Percentiles rank a stretch among this genome's conserved stretches.
phyloP scores from a whole-genome alignment of 2,888 invertebrate genomes.

The Macrosoma leucophasiata region DNA sequence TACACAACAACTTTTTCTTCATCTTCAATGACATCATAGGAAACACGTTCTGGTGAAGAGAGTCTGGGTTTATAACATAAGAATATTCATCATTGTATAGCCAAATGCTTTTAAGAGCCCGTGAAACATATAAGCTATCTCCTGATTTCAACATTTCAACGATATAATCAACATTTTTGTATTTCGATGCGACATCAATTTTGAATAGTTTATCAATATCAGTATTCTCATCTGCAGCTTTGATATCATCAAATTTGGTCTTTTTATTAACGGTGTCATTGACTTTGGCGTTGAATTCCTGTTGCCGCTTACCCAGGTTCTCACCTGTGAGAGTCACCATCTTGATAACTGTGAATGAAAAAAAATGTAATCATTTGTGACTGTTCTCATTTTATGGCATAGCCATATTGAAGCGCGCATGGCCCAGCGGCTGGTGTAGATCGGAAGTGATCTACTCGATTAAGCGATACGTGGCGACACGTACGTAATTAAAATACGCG shows the following conservation, averaged over 20 bases:
- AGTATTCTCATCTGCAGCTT: constrained; percentile 28
- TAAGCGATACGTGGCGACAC: too few species aligned
- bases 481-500: too few species aligned
- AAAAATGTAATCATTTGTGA: too few species aligned
- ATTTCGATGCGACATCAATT: constrained; percentile 50
- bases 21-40: constrained; percentile 50
- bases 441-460: too few species aligned
- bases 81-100: constrained; percentile 37
- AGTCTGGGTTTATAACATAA: constrained; percentile 36
- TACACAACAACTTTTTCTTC: constrained; percentile 41
- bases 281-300: constrained; percentile 8
- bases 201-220: constrained; percentile 49
- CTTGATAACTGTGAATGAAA: too few species aligned
- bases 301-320: constrained; percentile 8
- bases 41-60: constrained; percentile 42
- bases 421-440: too few species aligned
- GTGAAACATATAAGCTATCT: constrained; percentile 43
- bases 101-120: constrained; percentile 46
- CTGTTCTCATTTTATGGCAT: too few species aligned
- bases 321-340: constrained; percentile 8
- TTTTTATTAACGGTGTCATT: constrained; percentile 4
- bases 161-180: constrained; percentile 41
- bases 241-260: constrained; percentile 31
- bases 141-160: constrained; percentile 44
- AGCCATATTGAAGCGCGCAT: too few species aligned